Evolutionary conservation across 2,797 vertebrate species (phyloP), one percentile per base, ranked within the genome.

Genomic region (Chrysocyon brachyurus): DNA sequence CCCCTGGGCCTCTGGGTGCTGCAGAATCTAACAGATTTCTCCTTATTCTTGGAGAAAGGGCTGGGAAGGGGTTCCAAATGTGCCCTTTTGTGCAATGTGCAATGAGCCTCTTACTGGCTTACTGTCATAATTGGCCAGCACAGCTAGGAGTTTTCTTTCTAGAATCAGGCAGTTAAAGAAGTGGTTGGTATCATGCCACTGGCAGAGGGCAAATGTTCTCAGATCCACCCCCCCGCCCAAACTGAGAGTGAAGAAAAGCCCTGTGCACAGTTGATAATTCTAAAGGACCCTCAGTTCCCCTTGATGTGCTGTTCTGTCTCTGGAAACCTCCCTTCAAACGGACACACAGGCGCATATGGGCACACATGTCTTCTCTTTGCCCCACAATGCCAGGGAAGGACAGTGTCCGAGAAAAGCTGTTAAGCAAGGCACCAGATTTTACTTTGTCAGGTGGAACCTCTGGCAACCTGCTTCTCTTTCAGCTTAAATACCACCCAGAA

Each of bases 1-100:
- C 83, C 83, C 89, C 33, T 24, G 17, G 40, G 79, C 92, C 26
- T 0, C 3, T 33, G 40, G 40, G 40, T 46, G 66, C 15, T 49
- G 56, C 78, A 7, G 21, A 40, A 31, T 3, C 59, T 1, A 6
- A 17, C 0, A 21, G 2, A 11, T 24, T 22, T 36, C 54, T 70
- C 26, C 26, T 11, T 0, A 21, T 8, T 66, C 49, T 6, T 36
- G n/a, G 52, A 56, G 10, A 75, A 26, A 52, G 31, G 21, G 31
- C 12, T 26, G 7, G 8, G 63, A 24, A 31, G 46, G 22, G 3
- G 56, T 4, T 36, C n/a, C n/a, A 14, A 15, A 10, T 9, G 1
- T 0, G 36, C 15, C 4, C 10, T 10, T 31, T 19, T 49, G 28
- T 1, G 3, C 2, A 0, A 5, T 49, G 28, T 1, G 3, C 2